These are phyloP conservation scores for Cephus rjabovi DNA, from an alignment of 2,888 invertebrate species.

Conservation along the genomic window DNA sequence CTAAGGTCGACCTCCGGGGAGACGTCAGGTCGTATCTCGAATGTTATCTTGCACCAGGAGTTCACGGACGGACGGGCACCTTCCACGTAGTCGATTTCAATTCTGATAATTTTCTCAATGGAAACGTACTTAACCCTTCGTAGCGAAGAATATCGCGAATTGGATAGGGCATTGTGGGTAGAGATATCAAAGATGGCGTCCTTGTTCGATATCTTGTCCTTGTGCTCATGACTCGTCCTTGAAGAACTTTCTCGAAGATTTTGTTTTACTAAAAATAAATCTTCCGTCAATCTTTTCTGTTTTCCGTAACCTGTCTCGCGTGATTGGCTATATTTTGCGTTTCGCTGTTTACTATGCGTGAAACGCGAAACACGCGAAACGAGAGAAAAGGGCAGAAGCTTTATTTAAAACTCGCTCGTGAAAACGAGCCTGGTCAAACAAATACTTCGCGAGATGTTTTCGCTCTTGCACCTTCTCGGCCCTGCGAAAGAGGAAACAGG, in stretches of 20 bases:
- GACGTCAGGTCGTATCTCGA: not conserved
- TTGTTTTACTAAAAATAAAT: not conserved
- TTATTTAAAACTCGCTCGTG: not conserved
- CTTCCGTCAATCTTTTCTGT: not conserved
- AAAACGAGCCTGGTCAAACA: not conserved
- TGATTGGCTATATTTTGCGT: not conserved
- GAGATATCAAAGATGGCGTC: not conserved
- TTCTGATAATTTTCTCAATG: not conserved
- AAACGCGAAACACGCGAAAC: not conserved
- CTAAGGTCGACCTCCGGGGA: not conserved
- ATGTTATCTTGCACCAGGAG: not conserved
- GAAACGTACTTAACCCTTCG: not conserved
- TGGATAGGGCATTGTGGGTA: not conserved
- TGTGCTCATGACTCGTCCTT: not conserved
- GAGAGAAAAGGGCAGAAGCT: not conserved
- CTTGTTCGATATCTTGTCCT: not conserved
- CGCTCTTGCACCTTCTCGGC: not conserved
- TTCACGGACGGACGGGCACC: not conserved
- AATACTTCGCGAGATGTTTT: not conserved
- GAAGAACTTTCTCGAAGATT: not conserved
- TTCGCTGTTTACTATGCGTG: not conserved
- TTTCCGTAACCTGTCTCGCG: not conserved
- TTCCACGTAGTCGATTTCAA: not conserved
- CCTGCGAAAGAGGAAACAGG: conserved; percentile 20
- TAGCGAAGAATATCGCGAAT: not conserved